Percentiles rank a stretch among this genome's conserved stretches.
Evolutionary conservation across 2,888 invertebrate species (phyloP).

Genomic region (Willowsia nigromaculata): DNA sequence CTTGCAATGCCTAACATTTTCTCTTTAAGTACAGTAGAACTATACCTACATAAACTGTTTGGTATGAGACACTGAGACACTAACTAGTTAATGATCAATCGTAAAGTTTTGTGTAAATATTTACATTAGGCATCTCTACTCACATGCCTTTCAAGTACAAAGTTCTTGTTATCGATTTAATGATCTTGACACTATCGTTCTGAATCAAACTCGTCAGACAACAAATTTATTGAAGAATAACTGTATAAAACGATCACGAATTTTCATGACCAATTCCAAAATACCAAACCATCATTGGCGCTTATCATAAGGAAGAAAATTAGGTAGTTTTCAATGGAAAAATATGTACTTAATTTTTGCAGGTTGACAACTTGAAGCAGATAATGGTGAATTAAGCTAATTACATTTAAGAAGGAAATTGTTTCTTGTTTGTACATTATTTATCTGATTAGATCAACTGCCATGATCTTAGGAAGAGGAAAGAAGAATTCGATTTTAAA

Average conservation of each 20-base stretch:
- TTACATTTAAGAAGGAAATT: constrained; percentile 11
- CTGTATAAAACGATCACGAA: not conserved
- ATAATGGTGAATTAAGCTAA: not conserved
- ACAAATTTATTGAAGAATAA: not conserved
- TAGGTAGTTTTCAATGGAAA: not conserved
- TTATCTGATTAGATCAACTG: too few species aligned
- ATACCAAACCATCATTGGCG: not conserved
- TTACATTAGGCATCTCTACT: not conserved
- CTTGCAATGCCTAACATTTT: too few species aligned
- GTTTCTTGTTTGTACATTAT: too few species aligned
- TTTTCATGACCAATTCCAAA: constrained; percentile 17
- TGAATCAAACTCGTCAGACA: not conserved
- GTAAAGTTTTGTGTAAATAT: not conserved
- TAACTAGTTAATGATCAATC: too few species aligned
- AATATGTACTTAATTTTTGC: not conserved
- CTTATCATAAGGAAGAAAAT: not conserved
- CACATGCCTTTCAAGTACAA: not conserved
- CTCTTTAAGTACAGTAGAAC: too few species aligned
- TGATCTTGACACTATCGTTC: constrained; percentile 23
- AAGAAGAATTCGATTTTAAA: too few species aligned
- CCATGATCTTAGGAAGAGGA: too few species aligned
- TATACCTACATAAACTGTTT: too few species aligned
- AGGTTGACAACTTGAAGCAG: not conserved
- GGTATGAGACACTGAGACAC: too few species aligned
- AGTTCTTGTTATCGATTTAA: constrained; percentile 4